Percentiles rank a stretch among this genome's conserved stretches.
These are phyloP conservation scores for Subacronicta megacephala DNA, from an alignment of 2,888 invertebrate genomes.

Conservation along the genomic window DNA sequence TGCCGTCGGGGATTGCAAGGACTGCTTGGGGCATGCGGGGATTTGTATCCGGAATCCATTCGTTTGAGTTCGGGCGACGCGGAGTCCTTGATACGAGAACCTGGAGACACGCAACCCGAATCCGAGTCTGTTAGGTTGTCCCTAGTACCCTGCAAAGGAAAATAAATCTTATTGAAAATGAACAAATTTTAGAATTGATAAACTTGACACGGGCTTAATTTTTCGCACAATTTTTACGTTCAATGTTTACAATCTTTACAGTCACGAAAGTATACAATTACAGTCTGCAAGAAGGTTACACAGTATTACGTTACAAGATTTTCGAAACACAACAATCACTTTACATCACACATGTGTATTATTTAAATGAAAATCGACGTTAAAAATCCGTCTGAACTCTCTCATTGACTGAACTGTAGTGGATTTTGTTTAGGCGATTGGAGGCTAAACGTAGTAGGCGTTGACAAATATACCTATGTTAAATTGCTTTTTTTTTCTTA, in stretches of 20 bases:
- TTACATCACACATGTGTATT: conserved; percentile 28
- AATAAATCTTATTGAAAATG: not conserved
- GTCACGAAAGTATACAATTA: conserved; percentile 32
- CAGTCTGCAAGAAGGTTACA: conserved; percentile 38
- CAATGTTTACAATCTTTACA: conserved; percentile 28
- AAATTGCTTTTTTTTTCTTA: conserved; percentile 42
- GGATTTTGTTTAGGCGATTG: conserved; percentile 24
- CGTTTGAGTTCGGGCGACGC: conserved; percentile 88
- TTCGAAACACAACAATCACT: conserved; percentile 48
- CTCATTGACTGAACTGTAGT: conserved; percentile 36
- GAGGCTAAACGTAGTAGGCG: conserved; percentile 49
- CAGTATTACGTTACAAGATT: conserved; percentile 43
- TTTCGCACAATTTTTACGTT: conserved; percentile 20
- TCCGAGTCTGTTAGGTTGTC: conserved; percentile 88
- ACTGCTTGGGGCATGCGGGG: conserved; percentile 83
- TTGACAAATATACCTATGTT: conserved; percentile 49
- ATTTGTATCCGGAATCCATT: conserved; percentile 89
- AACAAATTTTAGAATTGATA: not conserved
- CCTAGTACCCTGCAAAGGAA: conserved; percentile 81
- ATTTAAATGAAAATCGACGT: conserved; percentile 25
- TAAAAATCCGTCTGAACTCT: conserved; percentile 36
- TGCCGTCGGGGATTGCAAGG: conserved; percentile 81
- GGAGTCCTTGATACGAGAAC: conserved; percentile 87
- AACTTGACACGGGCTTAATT: not conserved
- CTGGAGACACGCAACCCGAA: conserved; percentile 88